Conservation (phyloP, 2,888 invertebrate species). For the Monoplex corrugatus region DNA sequence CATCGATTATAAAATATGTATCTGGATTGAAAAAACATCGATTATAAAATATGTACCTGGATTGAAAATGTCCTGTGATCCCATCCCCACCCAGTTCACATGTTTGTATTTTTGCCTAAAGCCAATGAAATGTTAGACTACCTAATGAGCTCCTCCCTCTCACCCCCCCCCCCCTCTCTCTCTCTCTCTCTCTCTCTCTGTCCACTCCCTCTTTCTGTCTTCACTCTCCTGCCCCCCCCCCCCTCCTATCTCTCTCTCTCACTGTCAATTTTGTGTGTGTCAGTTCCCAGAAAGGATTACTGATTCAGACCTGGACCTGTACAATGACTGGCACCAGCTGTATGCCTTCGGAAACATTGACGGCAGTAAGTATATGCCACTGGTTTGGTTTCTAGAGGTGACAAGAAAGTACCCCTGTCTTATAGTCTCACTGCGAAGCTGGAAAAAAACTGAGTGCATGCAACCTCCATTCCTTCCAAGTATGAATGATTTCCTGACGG, state of each 20-base stretch:
- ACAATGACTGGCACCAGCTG: conserved; percentile 64
- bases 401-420: not conserved
- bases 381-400: not conserved
- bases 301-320: conserved; percentile 58
- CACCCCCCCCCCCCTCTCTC: too few species aligned
- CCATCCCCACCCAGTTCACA: too few species aligned
- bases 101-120: too few species aligned
- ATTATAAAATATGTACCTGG: too few species aligned
- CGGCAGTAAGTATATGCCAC: conserved; percentile 58
- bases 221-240: not conserved
- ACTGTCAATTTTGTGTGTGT: not conserved
- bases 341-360: conserved; percentile 61
- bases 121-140: too few species aligned
- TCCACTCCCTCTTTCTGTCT: not conserved
- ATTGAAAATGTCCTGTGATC: too few species aligned
- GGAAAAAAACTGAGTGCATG: too few species aligned
- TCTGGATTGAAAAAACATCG: too few species aligned
- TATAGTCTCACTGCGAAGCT: not conserved
- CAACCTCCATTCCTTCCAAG: not conserved
- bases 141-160: too few species aligned
- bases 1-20: too few species aligned
- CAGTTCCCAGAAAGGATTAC: conserved; percentile 32
- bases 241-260: not conserved
- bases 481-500: not conserved
- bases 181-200: not conserved